Evolutionary conservation across 1,140 invertebrate genomes (phyloP).

Genomic region (Melanaphis sacchari): DNA sequence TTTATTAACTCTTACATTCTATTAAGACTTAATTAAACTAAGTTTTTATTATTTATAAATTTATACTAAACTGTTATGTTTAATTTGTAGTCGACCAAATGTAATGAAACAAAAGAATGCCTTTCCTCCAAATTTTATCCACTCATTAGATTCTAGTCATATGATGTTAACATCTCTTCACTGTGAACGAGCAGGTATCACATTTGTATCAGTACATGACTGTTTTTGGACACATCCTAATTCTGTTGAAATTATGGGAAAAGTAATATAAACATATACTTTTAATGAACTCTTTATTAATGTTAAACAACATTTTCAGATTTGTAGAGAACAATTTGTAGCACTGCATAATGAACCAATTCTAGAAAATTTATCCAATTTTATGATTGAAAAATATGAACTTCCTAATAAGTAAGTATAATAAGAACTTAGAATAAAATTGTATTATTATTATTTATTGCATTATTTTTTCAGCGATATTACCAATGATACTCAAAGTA

Average conservation of each 20-base stretch:
- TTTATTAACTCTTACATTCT: not conserved
- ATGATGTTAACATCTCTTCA: slow-evolving; percentile 98
- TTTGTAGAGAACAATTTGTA: slow-evolving; percentile 96
- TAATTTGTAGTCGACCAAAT: slow-evolving; percentile 69
- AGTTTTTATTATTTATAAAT: not conserved
- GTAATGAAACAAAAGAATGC: slow-evolving; percentile 95
- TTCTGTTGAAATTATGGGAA: slow-evolving; percentile 88
- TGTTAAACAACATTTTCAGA: slow-evolving; percentile 66
- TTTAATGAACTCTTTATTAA: slow-evolving; percentile 20
- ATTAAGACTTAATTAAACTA: not conserved
- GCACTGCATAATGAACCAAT: slow-evolving; percentile 92
- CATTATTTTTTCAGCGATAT: slow-evolving; percentile 47
- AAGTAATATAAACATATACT: slow-evolving; percentile 67
- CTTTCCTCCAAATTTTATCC: slow-evolving; percentile 98
- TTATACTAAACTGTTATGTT: not conserved
- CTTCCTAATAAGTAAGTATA: slow-evolving; percentile 60
- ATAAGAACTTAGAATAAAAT: not conserved
- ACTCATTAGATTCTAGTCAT: slow-evolving; percentile 96
- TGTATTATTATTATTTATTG: slow-evolving; percentile 48
- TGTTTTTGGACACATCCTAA: slow-evolving; percentile 98
- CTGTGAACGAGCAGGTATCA: slow-evolving; percentile 74
- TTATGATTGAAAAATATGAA: slow-evolving; percentile 67
- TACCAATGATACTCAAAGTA: slow-evolving; percentile 63
- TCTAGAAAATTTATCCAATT: slow-evolving; percentile 84
- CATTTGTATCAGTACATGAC: slow-evolving; percentile 96